Percentiles rank a stretch among this genome's conserved stretches.
phyloP scores from a whole-genome alignment of 2,797 vertebrate species.

The Salarias fasciatus region DNA sequence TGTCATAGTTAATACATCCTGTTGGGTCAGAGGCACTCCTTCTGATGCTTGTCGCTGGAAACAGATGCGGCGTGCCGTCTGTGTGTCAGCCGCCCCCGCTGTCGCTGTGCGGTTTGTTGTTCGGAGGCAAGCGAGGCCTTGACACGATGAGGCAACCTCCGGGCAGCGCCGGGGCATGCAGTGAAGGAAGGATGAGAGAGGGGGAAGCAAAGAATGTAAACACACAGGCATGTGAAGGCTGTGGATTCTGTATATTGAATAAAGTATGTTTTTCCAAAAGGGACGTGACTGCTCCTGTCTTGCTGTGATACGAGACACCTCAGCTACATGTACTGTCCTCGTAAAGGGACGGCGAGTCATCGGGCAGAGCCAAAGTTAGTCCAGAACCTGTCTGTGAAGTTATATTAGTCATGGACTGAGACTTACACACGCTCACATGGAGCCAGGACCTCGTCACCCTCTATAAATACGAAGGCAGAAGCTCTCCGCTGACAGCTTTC shows the following conservation, averaged over 20 bases:
- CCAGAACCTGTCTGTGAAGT: conserved; percentile 38
- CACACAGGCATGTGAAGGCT: neutral
- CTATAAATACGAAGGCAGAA: conserved; percentile 55
- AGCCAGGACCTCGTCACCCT: conserved; percentile 52
- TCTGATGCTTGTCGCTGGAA: conserved; percentile 54
- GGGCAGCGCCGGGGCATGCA: conserved; percentile 8
- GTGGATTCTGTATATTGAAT: neutral
- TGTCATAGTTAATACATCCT: conserved; percentile 73
- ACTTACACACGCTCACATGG: conserved; percentile 36
- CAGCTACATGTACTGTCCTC: conserved; percentile 26
- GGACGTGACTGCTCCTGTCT: conserved; percentile 18
- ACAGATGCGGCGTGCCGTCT: conserved; percentile 45
- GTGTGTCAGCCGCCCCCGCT: conserved; percentile 31
- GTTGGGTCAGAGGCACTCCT: conserved; percentile 58
- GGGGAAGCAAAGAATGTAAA: conserved; percentile 7
- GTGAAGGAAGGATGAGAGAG: conserved; percentile 17
- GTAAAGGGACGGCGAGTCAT: conserved; percentile 49
- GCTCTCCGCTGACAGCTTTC: conserved; percentile 21
- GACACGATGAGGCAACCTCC: conserved; percentile 34
- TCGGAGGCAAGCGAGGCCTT: conserved; percentile 1
- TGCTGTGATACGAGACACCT: conserved; percentile 34
- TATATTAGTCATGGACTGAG: conserved; percentile 50
- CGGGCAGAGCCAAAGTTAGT: conserved; percentile 53
- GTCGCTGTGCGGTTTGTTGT: conserved; percentile 34
- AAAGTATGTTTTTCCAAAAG: neutral